Percentiles rank a stretch among this genome's conserved stretches.
These are phyloP conservation scores for Cyanoderma ruficeps DNA, from an alignment of 2,113 vertebrate species.

Conservation along the genomic window DNA sequence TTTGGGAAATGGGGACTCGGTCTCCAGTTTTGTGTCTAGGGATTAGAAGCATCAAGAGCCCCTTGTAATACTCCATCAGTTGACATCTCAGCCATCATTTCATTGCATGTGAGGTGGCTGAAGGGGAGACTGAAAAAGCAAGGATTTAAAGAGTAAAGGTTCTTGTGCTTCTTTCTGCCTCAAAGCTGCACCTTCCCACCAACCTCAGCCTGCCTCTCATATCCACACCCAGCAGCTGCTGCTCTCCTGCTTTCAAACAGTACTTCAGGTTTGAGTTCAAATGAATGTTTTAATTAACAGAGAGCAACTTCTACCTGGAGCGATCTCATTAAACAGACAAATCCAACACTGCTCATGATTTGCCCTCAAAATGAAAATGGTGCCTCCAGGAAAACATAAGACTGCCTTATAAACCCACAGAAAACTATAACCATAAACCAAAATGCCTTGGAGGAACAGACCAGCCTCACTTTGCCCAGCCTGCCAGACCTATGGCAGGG, in stretches of 20 bases:
- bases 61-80: neutral
- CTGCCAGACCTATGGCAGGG: neutral
- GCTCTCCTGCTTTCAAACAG: neutral
- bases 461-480: neutral
- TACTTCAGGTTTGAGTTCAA: neutral
- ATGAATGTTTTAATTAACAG: conserved; percentile 35
- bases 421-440: neutral
- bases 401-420: neutral
- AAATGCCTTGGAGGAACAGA: neutral
- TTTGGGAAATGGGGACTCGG: neutral
- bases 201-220: neutral
- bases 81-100: neutral
- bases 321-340: neutral
- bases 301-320: conserved; percentile 7
- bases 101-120: neutral
- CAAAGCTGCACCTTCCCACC: neutral
- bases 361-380: conserved; percentile 26
- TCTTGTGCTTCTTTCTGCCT: neutral
- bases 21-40: conserved; percentile 1
- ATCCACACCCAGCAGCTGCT: conserved; percentile 7
- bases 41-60: neutral
- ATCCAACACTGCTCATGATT: neutral
- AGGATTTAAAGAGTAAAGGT: neutral
- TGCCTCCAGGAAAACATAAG: conserved; percentile 15
- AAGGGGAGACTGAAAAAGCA: neutral